Percentiles rank a stretch among this genome's conserved stretches.
phyloP scores from a whole-genome alignment of 1,140 invertebrate genomes.

The Drosophila paulistorum region DNA sequence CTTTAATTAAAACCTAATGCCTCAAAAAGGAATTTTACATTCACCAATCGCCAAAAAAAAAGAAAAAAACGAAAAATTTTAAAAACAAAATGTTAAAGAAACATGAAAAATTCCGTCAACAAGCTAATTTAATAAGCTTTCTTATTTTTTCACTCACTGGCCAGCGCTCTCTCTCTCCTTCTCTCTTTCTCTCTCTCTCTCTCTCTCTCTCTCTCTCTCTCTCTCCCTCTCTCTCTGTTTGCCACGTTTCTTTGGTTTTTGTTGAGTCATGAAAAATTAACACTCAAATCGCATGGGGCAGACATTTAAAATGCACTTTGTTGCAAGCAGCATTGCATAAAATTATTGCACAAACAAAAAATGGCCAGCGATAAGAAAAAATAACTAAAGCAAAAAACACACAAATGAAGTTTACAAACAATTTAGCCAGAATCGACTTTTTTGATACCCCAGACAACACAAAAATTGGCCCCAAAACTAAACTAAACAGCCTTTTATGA shows the following conservation, averaged over 20 bases:
- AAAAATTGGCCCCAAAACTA: not conserved
- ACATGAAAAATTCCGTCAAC: slow-evolving; percentile 20
- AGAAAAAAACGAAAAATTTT: not conserved
- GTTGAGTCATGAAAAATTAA: slow-evolving; percentile 69
- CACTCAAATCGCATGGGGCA: slow-evolving; percentile 58
- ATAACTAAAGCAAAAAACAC: slow-evolving; percentile 4
- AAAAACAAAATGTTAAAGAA: not conserved
- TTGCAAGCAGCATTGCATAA: slow-evolving; percentile 51
- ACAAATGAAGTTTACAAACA: slow-evolving; percentile 2
- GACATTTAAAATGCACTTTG: slow-evolving; percentile 78
- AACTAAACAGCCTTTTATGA: too few species aligned
- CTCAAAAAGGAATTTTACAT: slow-evolving; percentile 28
- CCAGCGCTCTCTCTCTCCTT: too few species aligned
- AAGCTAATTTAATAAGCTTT: slow-evolving; percentile 38
- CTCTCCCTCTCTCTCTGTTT: not conserved
- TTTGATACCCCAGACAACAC: not conserved
- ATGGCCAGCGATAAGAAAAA: slow-evolving; percentile 49
- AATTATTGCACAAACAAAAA: slow-evolving; percentile 59
- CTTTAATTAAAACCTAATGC: slow-evolving; percentile 52
- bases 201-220: too few species aligned
- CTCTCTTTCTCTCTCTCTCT: not conserved
- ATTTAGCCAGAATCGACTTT: not conserved
- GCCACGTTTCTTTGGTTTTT: slow-evolving; percentile 7
- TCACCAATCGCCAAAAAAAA: slow-evolving; percentile 20
- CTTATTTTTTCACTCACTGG: not conserved